Percentiles rank a stretch among this genome's conserved stretches.
Evolutionary conservation across 2,113 vertebrate genomes (phyloP).

Genomic region (Psephotus haematonotus): DNA sequence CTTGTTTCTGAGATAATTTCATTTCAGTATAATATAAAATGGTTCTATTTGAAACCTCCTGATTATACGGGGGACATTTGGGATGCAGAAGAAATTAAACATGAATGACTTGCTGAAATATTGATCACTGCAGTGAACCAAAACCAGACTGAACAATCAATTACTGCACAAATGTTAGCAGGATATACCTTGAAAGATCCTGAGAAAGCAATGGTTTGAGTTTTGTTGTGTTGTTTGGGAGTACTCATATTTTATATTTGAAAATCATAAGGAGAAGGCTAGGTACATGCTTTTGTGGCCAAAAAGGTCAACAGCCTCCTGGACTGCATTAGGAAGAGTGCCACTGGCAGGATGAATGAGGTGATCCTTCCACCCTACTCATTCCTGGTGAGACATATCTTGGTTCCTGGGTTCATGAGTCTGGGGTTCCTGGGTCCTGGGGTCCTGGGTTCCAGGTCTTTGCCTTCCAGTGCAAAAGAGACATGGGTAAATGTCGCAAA

Average conservation of each 20-base stretch:
- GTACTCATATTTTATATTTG: not conserved
- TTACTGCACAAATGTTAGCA: not conserved
- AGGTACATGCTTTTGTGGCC: not conserved
- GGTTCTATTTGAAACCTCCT: not conserved
- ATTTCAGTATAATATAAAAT: not conserved
- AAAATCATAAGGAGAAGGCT: not conserved
- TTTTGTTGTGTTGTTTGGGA: not conserved
- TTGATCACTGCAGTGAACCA: not conserved
- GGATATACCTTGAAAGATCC: not conserved
- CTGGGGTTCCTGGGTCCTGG: not conserved
- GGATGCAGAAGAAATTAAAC: not conserved
- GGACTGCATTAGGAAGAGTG: not conserved
- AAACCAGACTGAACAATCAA: not conserved
- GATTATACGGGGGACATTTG: not conserved
- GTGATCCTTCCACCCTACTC: not conserved
- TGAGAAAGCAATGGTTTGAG: not conserved
- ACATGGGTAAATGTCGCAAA: not conserved
- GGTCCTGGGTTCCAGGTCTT: not conserved
- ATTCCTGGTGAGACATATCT: not conserved
- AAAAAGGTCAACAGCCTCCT: not conserved
- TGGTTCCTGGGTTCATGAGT: not conserved
- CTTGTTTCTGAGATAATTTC: not conserved
- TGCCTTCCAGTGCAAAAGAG: not conserved
- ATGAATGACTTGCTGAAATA: not conserved
- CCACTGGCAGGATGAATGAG: not conserved